Percentiles rank a stretch among this genome's conserved stretches.
Evolutionary conservation across 2,797 vertebrate genomes (phyloP).

Genomic region (Synanceia verrucosa): DNA sequence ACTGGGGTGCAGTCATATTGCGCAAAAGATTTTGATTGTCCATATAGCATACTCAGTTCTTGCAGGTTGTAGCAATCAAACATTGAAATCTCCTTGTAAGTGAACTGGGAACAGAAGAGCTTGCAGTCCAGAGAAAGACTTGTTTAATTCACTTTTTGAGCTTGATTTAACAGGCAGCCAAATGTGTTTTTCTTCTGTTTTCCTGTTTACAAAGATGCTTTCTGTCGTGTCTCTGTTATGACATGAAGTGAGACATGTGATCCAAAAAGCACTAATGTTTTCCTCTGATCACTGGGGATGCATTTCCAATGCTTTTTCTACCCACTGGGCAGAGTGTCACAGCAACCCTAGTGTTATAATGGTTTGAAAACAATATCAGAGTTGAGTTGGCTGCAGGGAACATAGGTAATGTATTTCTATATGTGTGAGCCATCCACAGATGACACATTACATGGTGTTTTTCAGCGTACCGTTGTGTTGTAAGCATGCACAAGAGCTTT

Average conservation of each 20-base stretch:
- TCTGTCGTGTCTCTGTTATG: background rate
- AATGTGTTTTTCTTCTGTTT: background rate
- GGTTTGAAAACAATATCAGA: constrained; percentile 1
- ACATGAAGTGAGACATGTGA: background rate
- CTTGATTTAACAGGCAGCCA: background rate
- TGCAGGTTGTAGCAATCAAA: background rate
- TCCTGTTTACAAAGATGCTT: background rate
- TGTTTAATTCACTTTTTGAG: background rate
- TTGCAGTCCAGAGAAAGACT: background rate
- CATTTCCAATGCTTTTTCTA: background rate
- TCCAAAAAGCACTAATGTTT: background rate
- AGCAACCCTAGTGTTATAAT: background rate
- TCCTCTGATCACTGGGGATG: background rate
- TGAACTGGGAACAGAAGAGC: background rate
- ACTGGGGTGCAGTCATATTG: constrained; percentile 56
- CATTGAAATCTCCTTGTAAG: background rate
- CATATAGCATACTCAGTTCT: no score
- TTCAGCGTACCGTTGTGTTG: background rate
- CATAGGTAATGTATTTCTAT: constrained; percentile 14
- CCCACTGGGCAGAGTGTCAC: background rate
- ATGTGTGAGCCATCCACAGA: constrained; percentile 11
- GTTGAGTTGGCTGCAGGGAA: constrained; percentile 26
- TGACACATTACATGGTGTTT: constrained; percentile 6
- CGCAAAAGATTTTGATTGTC: background rate
- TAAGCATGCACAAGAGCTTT: background rate